Conservation (phyloP, 2,113 vertebrate genomes). For the Spea bombifrons region DNA sequence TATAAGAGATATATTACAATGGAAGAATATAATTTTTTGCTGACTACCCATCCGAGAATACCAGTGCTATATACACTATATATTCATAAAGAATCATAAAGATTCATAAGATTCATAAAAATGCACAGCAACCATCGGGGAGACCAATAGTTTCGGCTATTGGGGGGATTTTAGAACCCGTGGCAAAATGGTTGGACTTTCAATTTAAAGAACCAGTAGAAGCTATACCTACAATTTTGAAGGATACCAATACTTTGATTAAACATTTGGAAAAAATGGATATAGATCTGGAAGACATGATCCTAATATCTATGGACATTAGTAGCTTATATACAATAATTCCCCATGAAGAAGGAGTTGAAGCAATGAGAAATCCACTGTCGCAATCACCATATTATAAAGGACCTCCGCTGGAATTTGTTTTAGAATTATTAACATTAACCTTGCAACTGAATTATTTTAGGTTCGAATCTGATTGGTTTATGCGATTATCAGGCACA, state of each 20-base stretch:
- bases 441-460: too few relatives aligned
- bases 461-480: too few relatives aligned
- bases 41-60: too few relatives aligned
- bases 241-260: neutral
- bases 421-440: too few relatives aligned
- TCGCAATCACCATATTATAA: too few relatives aligned
- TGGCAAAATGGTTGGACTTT: neutral
- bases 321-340: neutral
- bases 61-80: too few relatives aligned
- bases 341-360: neutral
- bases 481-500: too few relatives aligned
- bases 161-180: neutral
- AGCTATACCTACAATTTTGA: neutral
- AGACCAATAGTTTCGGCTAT: neutral
- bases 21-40: too few relatives aligned
- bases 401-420: too few relatives aligned
- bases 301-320: neutral
- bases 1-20: too few relatives aligned
- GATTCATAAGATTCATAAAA: neutral
- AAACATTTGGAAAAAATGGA: neutral
- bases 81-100: too few relatives aligned
- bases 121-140: neutral
- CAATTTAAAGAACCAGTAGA: neutral
- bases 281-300: accelerated
- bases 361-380: too few relatives aligned